These are phyloP conservation scores for Microcebus ravelobensis DNA, from an alignment of 2,113 vertebrate species.

Conservation along the genomic window DNA sequence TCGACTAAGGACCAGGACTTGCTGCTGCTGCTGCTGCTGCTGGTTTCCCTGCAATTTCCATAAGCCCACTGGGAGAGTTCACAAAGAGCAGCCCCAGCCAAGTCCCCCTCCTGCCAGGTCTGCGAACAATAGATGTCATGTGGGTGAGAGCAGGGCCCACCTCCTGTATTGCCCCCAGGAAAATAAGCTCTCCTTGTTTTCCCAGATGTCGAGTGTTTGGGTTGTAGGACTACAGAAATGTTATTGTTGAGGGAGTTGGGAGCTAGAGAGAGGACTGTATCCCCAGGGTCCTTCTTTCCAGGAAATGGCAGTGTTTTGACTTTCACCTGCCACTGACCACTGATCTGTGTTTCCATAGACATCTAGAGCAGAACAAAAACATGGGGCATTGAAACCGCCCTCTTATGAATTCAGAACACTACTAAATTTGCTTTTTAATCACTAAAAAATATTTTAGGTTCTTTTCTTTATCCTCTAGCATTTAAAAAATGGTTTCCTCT, in stretches of 20 bases:
- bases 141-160: not conserved
- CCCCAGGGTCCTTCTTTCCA: not conserved
- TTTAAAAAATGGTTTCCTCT: not conserved
- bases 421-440: not conserved
- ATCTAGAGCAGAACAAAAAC: not conserved
- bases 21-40: not conserved
- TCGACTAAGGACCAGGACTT: too few relatives aligned
- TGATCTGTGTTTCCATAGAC: not conserved
- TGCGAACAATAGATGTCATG: slow-evolving; percentile 10
- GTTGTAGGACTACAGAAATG: not conserved
- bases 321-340: not conserved
- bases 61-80: not conserved
- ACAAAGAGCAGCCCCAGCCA: not conserved
- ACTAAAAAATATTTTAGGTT: not conserved
- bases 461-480: not conserved
- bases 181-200: slow-evolving; percentile 33
- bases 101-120: not conserved
- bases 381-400: not conserved
- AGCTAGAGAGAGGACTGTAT: not conserved
- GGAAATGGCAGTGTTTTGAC: slow-evolving; percentile 29
- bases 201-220: slow-evolving; percentile 44
- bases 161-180: not conserved
- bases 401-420: not conserved
- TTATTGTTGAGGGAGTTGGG: not conserved
- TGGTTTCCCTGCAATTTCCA: not conserved